phyloP scores from a whole-genome alignment of 2,888 invertebrate genomes.

The Eristalinus aeneus region DNA sequence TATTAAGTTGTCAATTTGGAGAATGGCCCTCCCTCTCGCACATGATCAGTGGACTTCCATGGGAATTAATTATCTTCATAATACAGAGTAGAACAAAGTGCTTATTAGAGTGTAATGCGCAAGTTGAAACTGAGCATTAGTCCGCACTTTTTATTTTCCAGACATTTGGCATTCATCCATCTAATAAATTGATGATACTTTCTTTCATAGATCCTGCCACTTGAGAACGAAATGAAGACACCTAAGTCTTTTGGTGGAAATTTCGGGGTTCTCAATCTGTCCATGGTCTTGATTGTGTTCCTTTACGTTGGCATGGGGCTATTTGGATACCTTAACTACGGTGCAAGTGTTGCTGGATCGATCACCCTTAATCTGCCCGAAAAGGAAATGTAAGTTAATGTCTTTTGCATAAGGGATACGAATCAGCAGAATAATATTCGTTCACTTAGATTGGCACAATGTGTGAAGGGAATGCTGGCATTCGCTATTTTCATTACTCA shows the following conservation, averaged over 20 bases:
- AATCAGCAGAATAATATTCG: not conserved
- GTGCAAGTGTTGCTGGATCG: conserved; percentile 86
- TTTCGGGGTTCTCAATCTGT: conserved; percentile 91
- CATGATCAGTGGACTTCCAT: too few species aligned
- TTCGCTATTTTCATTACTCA: conserved; percentile 95
- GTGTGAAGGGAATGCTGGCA: conserved; percentile 88
- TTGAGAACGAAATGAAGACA: conserved; percentile 96
- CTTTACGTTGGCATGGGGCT: conserved; percentile 95
- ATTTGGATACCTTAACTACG: conserved; percentile 94
- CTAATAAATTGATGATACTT: too few species aligned
- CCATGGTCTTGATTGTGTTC: conserved; percentile 90
- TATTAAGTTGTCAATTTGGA: too few species aligned
- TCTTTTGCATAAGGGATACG: not conserved
- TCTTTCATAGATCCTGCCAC: conserved; percentile 91
- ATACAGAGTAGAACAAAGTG: too few species aligned
- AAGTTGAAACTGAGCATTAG: too few species aligned
- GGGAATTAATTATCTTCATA: too few species aligned
- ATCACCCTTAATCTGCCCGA: conserved; percentile 92
- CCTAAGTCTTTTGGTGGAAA: conserved; percentile 90
- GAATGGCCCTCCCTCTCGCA: too few species aligned
- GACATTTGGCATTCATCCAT: too few species aligned
- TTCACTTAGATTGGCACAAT: conserved; percentile 84
- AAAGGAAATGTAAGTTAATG: conserved; percentile 84
- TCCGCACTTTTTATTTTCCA: too few species aligned
- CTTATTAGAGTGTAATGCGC: too few species aligned